Conservation (phyloP, 2,888 invertebrate genomes). For the Dasysyrphus albostriatus region DNA sequence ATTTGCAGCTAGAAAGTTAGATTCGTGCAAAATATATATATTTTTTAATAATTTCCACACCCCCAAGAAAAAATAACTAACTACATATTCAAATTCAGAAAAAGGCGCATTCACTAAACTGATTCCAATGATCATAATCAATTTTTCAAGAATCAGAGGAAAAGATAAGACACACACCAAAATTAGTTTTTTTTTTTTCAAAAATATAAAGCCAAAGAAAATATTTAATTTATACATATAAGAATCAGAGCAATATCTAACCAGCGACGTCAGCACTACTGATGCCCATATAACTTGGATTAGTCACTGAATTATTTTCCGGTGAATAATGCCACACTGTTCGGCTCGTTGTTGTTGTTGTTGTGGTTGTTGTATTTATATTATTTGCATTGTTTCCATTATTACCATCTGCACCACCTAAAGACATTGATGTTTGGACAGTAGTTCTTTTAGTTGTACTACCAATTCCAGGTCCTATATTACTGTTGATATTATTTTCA, state of each 20-base stretch:
- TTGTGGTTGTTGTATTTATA: slow-evolving; percentile 74
- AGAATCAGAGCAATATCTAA: slow-evolving; percentile 77
- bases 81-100: slow-evolving; percentile 40
- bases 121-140: slow-evolving; percentile 26
- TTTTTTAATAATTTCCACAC: not conserved
- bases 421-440: slow-evolving; percentile 68
- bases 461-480: slow-evolving; percentile 78
- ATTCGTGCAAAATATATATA: slow-evolving; percentile 38
- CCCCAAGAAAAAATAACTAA: slow-evolving; percentile 42
- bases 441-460: slow-evolving; percentile 79
- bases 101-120: not conserved
- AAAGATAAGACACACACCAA: slow-evolving; percentile 37
- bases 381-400: slow-evolving; percentile 64
- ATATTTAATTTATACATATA: not conserved
- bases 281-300: slow-evolving; percentile 83
- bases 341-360: slow-evolving; percentile 81
- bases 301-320: slow-evolving; percentile 83
- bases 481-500: slow-evolving; percentile 77
- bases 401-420: slow-evolving; percentile 54
- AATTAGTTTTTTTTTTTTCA: not conserved
- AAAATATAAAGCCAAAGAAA: not conserved
- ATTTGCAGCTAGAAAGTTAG: slow-evolving; percentile 14
- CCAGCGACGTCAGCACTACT: slow-evolving; percentile 83
- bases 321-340: slow-evolving; percentile 83
- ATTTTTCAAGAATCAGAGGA: slow-evolving; percentile 42